Evolutionary conservation across 2,888 invertebrate species (phyloP).

Genomic region (Erebia palarica): DNA sequence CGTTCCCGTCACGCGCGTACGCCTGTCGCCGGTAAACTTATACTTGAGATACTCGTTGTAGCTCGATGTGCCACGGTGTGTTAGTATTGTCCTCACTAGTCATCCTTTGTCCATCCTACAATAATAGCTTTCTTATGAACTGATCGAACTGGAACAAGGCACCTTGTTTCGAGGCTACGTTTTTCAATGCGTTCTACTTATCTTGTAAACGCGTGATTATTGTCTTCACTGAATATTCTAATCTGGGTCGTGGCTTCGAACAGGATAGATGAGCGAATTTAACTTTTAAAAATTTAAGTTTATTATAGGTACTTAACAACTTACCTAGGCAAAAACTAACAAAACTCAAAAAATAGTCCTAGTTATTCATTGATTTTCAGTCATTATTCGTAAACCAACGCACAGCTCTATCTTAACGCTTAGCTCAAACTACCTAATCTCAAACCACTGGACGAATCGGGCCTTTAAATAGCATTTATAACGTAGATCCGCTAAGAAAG

Average conservation of each 20-base stretch:
- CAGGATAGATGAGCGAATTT: background rate
- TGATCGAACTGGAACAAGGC: constrained; percentile 36
- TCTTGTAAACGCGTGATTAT: constrained; percentile 15
- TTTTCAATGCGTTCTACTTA: constrained; percentile 9
- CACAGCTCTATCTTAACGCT: too few species aligned
- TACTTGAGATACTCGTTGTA: constrained; percentile 31
- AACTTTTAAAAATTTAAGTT: too few species aligned
- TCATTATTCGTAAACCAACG: too few species aligned
- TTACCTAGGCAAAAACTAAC: too few species aligned
- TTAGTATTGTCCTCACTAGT: constrained; percentile 53
- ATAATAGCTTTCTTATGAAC: constrained; percentile 40
- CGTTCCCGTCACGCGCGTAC: constrained; percentile 62
- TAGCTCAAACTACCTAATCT: too few species aligned
- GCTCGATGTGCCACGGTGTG: constrained; percentile 47
- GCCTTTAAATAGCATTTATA: too few species aligned
- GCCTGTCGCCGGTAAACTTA: constrained; percentile 44
- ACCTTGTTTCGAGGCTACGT: constrained; percentile 27
- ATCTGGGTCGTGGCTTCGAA: background rate
- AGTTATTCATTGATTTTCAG: too few species aligned
- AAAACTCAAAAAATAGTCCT: too few species aligned
- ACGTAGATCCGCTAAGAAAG: too few species aligned
- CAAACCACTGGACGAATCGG: too few species aligned
- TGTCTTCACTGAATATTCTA: background rate
- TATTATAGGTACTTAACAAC: too few species aligned
- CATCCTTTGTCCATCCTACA: constrained; percentile 38